A percentile compares a stretch with the other conserved stretches of the same genome.
These are phyloP conservation scores for Phainopepla nitens DNA, from an alignment of 2,113 vertebrate genomes.

Conservation along the genomic window DNA sequence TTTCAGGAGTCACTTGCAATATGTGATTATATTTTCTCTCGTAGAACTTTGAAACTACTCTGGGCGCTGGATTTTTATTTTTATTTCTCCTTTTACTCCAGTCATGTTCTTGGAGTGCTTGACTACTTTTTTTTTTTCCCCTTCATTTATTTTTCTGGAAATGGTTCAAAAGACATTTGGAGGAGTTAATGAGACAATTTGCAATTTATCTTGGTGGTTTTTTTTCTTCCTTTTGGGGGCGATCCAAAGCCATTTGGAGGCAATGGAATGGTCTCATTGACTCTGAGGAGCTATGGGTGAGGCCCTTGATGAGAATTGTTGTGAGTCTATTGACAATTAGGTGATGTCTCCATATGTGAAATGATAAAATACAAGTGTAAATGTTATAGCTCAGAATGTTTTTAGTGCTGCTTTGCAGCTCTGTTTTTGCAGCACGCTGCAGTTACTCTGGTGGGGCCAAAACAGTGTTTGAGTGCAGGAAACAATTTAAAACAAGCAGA, in stretches of 20 bases:
- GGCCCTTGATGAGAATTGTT: neutral
- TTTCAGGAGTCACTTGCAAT: neutral
- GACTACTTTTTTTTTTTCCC: neutral
- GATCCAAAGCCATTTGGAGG: conserved; percentile 29
- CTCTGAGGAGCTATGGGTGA: conserved; percentile 1
- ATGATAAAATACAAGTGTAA: neutral
- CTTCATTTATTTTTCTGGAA: conserved; percentile 51
- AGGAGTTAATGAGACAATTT: conserved; percentile 44
- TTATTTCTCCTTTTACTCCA: neutral
- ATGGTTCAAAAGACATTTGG: conserved; percentile 27
- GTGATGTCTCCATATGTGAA: conserved; percentile 2
- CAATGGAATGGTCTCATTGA: neutral
- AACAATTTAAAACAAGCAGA: neutral
- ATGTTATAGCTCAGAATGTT: neutral
- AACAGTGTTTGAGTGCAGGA: neutral
- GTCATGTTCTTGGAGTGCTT: neutral
- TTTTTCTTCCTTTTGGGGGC: neutral
- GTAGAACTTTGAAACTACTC: neutral
- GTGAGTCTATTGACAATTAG: neutral
- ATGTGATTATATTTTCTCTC: neutral
- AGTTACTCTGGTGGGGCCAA: neutral
- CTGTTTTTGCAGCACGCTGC: neutral
- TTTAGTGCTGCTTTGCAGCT: neutral
- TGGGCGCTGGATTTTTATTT: neutral
- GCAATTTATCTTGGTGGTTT: neutral